Base-by-base conservation (phyloP, 2,113 vertebrate species). In the Mustela lutreola region DNA sequence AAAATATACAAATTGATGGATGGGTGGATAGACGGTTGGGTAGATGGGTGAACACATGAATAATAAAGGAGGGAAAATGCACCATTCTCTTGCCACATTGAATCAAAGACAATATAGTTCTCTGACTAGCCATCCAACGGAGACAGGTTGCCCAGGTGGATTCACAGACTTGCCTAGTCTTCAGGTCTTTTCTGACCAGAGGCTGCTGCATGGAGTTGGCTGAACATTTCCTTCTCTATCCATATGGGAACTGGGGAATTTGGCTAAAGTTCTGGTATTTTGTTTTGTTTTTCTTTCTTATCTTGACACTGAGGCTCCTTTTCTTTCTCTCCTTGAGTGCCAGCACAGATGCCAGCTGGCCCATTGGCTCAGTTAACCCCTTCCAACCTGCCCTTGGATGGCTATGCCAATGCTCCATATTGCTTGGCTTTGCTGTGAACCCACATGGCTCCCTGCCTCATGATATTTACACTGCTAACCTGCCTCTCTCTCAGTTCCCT, bases 231-330 rank as follows among this genome's bases (percentile, higher is more conserved):
- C 45, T 85, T 91, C 45, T 11, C 39, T 48, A 89, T 73, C 96
- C 95, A 93, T 91, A 89, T 95, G 94, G 81, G 33, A 93, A 91
- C 65, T 82, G 62, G 88, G 67, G 80, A 45, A 85, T 96, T 95
- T 98, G 97, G 97, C 97, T 91, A 95, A 97, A 96, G 67, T 80
- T 71, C 97, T 97, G 96, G 92, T 98, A 97, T 98, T 98, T 98
- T 95, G 96, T 94, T 97, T 97, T 98, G 89, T 98, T 98, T 98
- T 85, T 97, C 84, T 95, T 96, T 94, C 97, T 98, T 93, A 62
- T 95, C 93, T 94, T 98, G 96, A 98, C 95, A 98, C 94, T 12
- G 45, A 88, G 45, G 71, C 76, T 97, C 93, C 97, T 97, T 97
- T 98, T 90, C 94, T 88, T 92, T 88, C 95, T 90, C 94, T 95